A percentile compares a stretch with the other conserved stretches of the same genome.
Evolutionary conservation across 2,888 invertebrate species (phyloP).

Genomic region (Myathropa florea): DNA sequence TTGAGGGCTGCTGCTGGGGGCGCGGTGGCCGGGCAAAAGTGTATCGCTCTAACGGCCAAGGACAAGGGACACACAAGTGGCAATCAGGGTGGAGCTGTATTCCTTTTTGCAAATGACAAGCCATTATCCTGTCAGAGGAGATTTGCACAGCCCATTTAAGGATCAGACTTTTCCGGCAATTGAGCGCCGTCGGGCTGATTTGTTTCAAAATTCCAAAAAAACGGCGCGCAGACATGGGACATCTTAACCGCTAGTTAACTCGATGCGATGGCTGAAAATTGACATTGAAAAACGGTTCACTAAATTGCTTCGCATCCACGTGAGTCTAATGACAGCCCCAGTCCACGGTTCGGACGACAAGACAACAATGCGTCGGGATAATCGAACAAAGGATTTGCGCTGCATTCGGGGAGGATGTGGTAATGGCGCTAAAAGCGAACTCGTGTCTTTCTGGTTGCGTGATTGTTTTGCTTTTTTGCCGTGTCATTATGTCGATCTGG

Average conservation of each 20-base stretch:
- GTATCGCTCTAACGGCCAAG: not conserved
- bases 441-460: conserved; percentile 27
- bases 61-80: conserved; percentile 3
- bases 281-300: conserved; percentile 4
- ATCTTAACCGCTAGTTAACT: conserved; percentile 27
- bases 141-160: conserved; percentile 38
- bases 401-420: conserved; percentile 29
- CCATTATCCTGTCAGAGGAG: conserved; percentile 43
- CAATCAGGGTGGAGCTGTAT: not conserved
- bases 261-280: conserved; percentile 9
- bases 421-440: conserved; percentile 42
- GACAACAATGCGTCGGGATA: conserved; percentile 29
- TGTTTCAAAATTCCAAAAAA: not conserved
- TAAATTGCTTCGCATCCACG: not conserved
- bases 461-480: not conserved
- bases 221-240: not conserved
- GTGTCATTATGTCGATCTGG: conserved; percentile 17
- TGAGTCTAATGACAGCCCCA: conserved; percentile 8
- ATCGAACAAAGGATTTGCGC: conserved; percentile 56
- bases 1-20: conserved; percentile 2
- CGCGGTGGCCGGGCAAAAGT: not conserved
- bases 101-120: conserved; percentile 17
- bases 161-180: conserved; percentile 37
- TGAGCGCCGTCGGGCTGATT: not conserved
- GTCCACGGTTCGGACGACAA: not conserved